These are phyloP conservation scores for Sebastes variabilis DNA, from an alignment of 2,797 vertebrate species.

Conservation along the genomic window DNA sequence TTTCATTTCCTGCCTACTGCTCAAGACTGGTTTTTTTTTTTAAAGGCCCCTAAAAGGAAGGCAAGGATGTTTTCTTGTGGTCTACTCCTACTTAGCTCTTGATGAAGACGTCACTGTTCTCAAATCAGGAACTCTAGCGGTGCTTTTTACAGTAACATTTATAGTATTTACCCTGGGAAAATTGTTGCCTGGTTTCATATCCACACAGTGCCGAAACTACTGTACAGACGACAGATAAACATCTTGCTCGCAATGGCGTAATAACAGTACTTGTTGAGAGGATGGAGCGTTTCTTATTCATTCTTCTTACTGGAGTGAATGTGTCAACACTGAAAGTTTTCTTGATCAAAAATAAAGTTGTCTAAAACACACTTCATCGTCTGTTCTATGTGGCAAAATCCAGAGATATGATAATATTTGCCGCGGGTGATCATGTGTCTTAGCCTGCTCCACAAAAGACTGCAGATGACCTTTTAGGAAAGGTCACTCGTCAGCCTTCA, in stretches of 20 bases:
- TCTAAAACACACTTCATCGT: neutral
- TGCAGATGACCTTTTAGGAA: constrained; percentile 29
- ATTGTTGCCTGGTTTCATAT: neutral
- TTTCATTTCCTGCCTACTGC: constrained; percentile 62
- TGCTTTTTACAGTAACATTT: neutral
- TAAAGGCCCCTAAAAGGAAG: constrained; percentile 10
- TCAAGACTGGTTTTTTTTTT: constrained; percentile 10
- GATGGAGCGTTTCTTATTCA: neutral
- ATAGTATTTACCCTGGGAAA: neutral
- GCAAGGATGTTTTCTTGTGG: constrained; percentile 29
- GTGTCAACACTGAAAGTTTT: neutral
- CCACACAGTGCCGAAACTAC: neutral
- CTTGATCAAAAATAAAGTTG: neutral
- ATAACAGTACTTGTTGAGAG: neutral
- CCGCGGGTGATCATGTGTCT: neutral
- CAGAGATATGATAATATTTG: neutral
- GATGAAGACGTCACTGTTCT: neutral
- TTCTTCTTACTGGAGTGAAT: neutral
- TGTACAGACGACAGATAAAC: neutral
- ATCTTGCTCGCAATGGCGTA: neutral
- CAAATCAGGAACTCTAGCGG: neutral
- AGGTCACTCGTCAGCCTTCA: constrained; percentile 42
- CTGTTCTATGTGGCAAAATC: neutral
- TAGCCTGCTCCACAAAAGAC: constrained; percentile 7
- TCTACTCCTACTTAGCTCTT: neutral